A percentile compares a stretch with the other conserved stretches of the same genome.
phyloP scores from a whole-genome alignment of 2,113 vertebrate species.

The Ictidomys tridecemlineatus region DNA sequence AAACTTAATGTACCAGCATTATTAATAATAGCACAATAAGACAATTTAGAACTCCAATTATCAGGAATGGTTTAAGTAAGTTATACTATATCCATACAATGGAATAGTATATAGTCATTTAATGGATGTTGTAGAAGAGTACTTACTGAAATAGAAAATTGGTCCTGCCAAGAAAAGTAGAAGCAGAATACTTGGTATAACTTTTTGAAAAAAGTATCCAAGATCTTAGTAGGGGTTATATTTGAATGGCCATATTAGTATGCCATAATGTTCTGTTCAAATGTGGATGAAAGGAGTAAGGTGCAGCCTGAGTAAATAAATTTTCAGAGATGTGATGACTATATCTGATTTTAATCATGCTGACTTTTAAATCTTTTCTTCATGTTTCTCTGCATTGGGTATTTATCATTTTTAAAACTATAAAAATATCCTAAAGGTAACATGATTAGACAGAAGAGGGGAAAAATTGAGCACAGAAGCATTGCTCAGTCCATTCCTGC shows the following conservation, averaged over 20 bases:
- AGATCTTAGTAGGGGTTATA: neutral
- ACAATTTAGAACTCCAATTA: neutral
- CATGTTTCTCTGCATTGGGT: neutral
- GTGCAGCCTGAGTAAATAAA: neutral
- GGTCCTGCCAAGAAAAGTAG: neutral
- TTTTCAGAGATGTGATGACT: neutral
- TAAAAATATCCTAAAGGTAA: neutral
- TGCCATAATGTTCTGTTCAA: neutral
- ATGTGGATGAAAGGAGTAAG: neutral
- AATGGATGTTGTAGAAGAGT: neutral
- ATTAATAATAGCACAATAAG: constrained; percentile 33
- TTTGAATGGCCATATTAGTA: neutral
- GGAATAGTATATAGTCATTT: neutral
- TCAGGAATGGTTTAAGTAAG: neutral
- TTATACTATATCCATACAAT: neutral
- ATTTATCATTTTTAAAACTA: constrained; percentile 39
- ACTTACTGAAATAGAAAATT: constrained; percentile 1
- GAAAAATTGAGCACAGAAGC: neutral
- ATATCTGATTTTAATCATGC: neutral
- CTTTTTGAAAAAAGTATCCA: neutral
- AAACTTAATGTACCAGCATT: constrained; percentile 10
- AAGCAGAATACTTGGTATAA: neutral
- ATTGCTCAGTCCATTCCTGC: neutral
- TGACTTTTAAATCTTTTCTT: neutral
- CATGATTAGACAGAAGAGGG: neutral